Percentiles rank a stretch among this genome's conserved stretches.
Conservation (phyloP, 2,797 vertebrate species). For the Acanthurus leucopareius region DNA sequence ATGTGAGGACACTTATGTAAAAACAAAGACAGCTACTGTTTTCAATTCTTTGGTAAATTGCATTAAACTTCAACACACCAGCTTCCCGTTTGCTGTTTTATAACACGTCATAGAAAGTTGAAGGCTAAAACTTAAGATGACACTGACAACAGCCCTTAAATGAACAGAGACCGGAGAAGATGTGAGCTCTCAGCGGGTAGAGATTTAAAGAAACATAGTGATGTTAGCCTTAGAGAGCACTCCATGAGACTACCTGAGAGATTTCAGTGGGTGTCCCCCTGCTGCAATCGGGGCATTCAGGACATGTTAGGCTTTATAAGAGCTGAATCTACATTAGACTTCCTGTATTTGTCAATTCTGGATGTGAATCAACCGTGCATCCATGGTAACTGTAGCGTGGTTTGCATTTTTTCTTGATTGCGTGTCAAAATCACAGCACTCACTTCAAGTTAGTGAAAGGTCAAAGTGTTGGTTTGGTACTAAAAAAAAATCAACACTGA, state of each 20-base stretch:
- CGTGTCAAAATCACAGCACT: too few species aligned
- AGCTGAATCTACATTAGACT: neutral
- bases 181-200: neutral
- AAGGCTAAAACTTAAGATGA: neutral
- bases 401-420: too few species aligned
- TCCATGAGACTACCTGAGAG: too few species aligned
- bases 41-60: neutral
- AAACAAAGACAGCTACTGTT: neutral
- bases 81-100: neutral
- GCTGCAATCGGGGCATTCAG: neutral
- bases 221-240: too few species aligned
- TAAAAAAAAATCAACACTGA: too few species aligned
- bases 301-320: neutral
- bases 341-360: neutral
- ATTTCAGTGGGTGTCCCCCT: too few species aligned
- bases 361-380: neutral
- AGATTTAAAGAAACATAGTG: too few species aligned
- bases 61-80: neutral
- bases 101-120: neutral
- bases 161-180: conserved; percentile 4
- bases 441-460: too few species aligned
- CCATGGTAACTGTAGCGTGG: too few species aligned
- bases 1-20: neutral
- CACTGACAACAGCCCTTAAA: conserved; percentile 22
- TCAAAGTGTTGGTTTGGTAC: too few species aligned